Evolutionary conservation across 2,888 invertebrate genomes (phyloP).

Genomic region (Apodemia mormo): DNA sequence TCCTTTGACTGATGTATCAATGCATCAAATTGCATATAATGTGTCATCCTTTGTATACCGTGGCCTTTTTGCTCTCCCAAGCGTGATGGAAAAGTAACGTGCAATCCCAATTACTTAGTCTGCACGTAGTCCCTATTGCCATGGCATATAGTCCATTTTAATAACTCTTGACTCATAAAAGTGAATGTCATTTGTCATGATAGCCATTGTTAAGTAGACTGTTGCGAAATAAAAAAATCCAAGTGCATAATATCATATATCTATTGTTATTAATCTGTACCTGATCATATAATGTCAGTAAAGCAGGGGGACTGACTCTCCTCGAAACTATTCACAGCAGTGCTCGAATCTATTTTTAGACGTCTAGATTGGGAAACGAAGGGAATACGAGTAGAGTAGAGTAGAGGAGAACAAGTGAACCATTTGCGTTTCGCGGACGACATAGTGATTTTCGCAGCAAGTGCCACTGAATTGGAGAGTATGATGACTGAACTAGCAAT

Average conservation of each 20-base stretch:
- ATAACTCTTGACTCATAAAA: conserved; percentile 30
- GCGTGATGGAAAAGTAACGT: conserved; percentile 38
- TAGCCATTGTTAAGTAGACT: conserved; percentile 16
- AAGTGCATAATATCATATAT: not conserved
- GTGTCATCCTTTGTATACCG: conserved; percentile 47
- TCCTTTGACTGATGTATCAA: not conserved
- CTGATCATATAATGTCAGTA: not conserved
- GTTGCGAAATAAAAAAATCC: conserved; percentile 2
- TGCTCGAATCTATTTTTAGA: too few species aligned
- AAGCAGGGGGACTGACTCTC: too few species aligned
- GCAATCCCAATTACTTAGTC: conserved; percentile 20
- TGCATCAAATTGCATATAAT: conserved; percentile 24
- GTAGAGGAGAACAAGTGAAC: not conserved
- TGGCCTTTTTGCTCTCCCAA: conserved; percentile 46
- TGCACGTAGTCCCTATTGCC: conserved; percentile 26
- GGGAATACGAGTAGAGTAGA: too few species aligned
- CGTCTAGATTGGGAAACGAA: too few species aligned
- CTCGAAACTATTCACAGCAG: too few species aligned
- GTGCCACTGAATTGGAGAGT: too few species aligned
- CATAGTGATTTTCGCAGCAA: too few species aligned
- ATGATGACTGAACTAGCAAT: too few species aligned
- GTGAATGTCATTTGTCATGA: conserved; percentile 19
- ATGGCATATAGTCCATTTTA: conserved; percentile 30
- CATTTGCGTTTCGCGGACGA: not conserved
- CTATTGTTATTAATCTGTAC: not conserved